Conservation (phyloP, 2,888 invertebrate genomes). For the Lobophora halterata region DNA sequence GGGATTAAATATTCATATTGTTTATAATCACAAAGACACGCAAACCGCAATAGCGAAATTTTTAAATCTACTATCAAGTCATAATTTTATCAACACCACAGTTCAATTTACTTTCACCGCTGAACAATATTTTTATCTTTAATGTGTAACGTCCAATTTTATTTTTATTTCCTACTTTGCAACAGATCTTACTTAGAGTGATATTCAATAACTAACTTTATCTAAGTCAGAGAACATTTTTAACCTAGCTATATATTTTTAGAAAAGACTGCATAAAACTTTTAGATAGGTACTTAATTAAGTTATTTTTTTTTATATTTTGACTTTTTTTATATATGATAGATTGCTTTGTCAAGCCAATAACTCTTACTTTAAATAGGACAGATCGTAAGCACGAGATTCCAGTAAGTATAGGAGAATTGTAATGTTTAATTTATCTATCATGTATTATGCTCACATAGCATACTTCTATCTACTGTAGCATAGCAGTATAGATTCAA, state of each 20-base stretch:
- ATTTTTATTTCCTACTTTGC: constrained; percentile 41
- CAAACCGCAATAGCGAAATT: constrained; percentile 33
- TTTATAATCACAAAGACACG: constrained; percentile 39
- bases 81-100: constrained; percentile 19
- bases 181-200: constrained; percentile 66
- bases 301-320: constrained; percentile 10
- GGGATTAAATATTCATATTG: constrained; percentile 51
- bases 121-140: constrained; percentile 23
- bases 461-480: constrained; percentile 15
- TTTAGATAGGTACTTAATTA: no score
- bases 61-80: constrained; percentile 24
- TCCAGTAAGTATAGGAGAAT: constrained; percentile 33
- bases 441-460: constrained; percentile 8
- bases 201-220: constrained; percentile 62
- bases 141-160: constrained; percentile 26
- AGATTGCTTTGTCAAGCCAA: constrained; percentile 31
- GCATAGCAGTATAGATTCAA: constrained; percentile 20
- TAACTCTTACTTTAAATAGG: constrained; percentile 21
- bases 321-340: constrained; percentile 18
- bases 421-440: constrained; percentile 3
- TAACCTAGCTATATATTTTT: constrained; percentile 52
- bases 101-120: constrained; percentile 10
- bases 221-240: constrained; percentile 66
- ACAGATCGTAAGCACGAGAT: constrained; percentile 45
- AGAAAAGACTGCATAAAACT: constrained; percentile 29